phyloP scores from a whole-genome alignment of 1,140 invertebrate species.

The Agrilus planipennis region DNA sequence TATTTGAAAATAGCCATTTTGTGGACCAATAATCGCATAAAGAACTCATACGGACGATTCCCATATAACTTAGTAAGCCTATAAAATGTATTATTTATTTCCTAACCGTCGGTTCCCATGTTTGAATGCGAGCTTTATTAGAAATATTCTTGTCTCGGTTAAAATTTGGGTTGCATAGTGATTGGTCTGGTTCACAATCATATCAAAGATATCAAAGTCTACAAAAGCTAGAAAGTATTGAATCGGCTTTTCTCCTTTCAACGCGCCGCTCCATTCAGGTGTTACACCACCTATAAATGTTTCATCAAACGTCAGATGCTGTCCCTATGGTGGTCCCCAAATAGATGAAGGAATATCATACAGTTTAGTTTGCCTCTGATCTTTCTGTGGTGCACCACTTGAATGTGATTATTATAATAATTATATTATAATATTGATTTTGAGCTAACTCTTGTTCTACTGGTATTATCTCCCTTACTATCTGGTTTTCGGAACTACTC shows the following conservation, averaged over 20 bases:
- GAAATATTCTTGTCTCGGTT: background rate
- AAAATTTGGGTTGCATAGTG: background rate
- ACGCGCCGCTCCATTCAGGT: background rate
- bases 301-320: constrained; percentile 5
- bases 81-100: constrained; percentile 7
- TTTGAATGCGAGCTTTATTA: constrained; percentile 11
- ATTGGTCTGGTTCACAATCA: background rate
- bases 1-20: constrained; percentile 11
- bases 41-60: background rate
- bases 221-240: background rate
- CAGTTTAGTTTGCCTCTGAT: too few relatives aligned
- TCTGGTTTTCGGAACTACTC: too few relatives aligned
- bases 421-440: too few relatives aligned
- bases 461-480: too few relatives aligned
- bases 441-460: too few relatives aligned
- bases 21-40: constrained; percentile 8
- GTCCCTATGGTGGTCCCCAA: background rate
- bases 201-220: background rate
- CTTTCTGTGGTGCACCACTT: too few relatives aligned
- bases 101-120: background rate
- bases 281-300: background rate
- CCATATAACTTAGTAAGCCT: constrained; percentile 5
- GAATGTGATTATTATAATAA: too few relatives aligned
- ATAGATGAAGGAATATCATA: background rate
- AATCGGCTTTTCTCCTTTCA: background rate